phyloP scores from a whole-genome alignment of 2,888 invertebrate species.

The Drosophila hamatofila region DNA sequence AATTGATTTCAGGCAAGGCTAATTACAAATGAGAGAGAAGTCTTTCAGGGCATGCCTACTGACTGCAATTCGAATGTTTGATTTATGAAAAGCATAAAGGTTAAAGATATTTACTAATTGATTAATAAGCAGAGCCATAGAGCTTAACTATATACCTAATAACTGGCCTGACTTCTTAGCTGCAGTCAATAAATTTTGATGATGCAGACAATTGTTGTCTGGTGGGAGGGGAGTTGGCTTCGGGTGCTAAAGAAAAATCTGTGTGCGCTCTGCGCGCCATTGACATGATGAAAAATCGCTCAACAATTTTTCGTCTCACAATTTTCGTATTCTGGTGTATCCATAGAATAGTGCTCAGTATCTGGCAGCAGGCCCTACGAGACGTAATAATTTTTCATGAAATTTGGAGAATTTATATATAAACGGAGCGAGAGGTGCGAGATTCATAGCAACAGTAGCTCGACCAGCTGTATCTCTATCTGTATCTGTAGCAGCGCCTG shows the following conservation, averaged over 20 bases:
- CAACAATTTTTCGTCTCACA: conserved; percentile 77
- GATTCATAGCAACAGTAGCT: conserved; percentile 58
- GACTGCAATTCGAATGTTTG: not conserved
- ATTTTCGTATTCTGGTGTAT: conserved; percentile 36
- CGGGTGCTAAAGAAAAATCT: conserved; percentile 66
- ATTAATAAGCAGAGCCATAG: conserved; percentile 6
- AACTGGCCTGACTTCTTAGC: conserved; percentile 17
- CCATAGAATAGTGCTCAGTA: conserved; percentile 8
- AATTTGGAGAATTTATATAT: conserved; percentile 74
- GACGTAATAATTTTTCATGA: conserved; percentile 65
- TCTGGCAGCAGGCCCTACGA: conserved; percentile 29
- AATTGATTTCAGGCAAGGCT: conserved; percentile 32
- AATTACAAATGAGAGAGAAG: not conserved
- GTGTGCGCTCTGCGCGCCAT: conserved; percentile 57
- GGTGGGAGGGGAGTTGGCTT: not conserved
- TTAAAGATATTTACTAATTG: conserved; percentile 31
- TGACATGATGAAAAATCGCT: conserved; percentile 80
- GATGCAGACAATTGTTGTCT: conserved; percentile 2
- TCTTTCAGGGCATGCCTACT: not conserved
- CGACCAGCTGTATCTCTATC: conserved; percentile 8
- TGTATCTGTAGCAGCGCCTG: conserved; percentile 5
- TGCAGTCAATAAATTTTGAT: conserved; percentile 58
- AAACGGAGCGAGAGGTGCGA: conserved; percentile 75
- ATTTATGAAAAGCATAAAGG: not conserved
- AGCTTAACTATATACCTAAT: conserved; percentile 34